Evolutionary conservation across 2,888 invertebrate species (phyloP).

Genomic region (Meiosimyza platycephala): DNA sequence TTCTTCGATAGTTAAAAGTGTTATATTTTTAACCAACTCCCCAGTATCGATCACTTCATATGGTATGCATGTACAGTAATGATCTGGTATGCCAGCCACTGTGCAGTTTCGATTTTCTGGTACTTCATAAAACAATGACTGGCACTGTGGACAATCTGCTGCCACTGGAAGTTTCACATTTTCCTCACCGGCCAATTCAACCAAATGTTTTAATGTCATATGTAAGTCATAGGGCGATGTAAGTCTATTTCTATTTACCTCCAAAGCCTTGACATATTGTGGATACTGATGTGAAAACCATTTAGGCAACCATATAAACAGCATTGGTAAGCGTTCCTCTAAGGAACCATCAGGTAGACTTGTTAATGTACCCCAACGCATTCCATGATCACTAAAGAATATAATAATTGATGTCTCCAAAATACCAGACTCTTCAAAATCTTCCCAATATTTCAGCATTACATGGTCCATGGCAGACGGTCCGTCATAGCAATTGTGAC

Average conservation of each 20-base stretch:
- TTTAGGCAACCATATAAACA: constrained; percentile 77
- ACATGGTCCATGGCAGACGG: constrained; percentile 75
- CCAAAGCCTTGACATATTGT: constrained; percentile 69
- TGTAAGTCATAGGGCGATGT: constrained; percentile 81
- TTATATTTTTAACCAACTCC: constrained; percentile 28
- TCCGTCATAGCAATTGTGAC: constrained; percentile 75
- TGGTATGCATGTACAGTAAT: constrained; percentile 82
- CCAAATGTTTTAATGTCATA: constrained; percentile 75
- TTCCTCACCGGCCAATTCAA: constrained; percentile 61
- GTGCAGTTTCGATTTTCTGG: constrained; percentile 74
- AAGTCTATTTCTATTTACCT: constrained; percentile 73
- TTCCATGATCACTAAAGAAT: constrained; percentile 83
- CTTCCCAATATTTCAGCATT: constrained; percentile 71
- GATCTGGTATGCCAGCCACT: constrained; percentile 75
- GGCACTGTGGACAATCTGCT: constrained; percentile 73
- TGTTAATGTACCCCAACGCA: constrained; percentile 77
- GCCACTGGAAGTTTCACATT: constrained; percentile 44
- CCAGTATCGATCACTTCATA: constrained; percentile 57
- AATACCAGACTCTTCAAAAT: constrained; percentile 70
- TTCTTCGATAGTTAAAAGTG: constrained; percentile 43
- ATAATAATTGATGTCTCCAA: constrained; percentile 76
- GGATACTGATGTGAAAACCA: constrained; percentile 72
- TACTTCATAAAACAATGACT: constrained; percentile 73
- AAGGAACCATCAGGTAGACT: constrained; percentile 77
- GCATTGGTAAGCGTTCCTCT: constrained; percentile 80